Conservation (phyloP, 2,113 vertebrate genomes). For the Puma concolor region DNA sequence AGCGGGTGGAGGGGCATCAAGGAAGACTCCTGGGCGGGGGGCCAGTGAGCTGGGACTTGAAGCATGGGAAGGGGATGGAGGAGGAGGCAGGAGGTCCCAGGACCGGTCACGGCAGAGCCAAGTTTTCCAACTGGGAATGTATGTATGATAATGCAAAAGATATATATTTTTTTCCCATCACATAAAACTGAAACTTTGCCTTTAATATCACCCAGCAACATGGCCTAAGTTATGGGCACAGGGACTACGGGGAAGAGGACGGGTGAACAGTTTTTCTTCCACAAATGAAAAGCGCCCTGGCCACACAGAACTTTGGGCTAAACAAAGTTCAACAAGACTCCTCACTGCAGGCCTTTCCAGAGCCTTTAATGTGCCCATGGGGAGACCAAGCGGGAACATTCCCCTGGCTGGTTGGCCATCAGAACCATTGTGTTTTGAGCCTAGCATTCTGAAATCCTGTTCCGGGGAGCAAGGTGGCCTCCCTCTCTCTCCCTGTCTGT, state of each 20-base stretch:
- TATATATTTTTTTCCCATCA: fast-evolving
- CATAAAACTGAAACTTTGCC: not conserved
- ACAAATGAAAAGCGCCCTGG: not conserved
- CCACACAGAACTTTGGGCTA: not conserved
- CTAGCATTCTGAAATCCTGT: not conserved
- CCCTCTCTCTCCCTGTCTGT: not conserved
- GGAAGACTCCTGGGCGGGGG: no score
- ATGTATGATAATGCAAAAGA: not conserved
- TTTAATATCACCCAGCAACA: not conserved
- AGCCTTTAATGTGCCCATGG: not conserved
- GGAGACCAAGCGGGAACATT: not conserved
- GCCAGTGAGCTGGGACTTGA: not conserved
- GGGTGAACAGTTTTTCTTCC: not conserved
- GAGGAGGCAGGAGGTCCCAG: not conserved
- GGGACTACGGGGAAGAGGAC: not conserved
- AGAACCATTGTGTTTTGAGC: not conserved
- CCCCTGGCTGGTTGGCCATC: no score
- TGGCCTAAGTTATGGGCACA: not conserved
- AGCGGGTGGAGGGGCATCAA: not conserved
- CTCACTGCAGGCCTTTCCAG: not conserved
- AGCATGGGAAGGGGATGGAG: not conserved
- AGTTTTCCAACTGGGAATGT: not conserved
- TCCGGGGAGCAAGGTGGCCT: not conserved
- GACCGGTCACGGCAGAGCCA: not conserved
- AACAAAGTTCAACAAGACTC: not conserved